phyloP scores from a whole-genome alignment of 2,797 vertebrate genomes.

The Pogoniulus pusillus region DNA sequence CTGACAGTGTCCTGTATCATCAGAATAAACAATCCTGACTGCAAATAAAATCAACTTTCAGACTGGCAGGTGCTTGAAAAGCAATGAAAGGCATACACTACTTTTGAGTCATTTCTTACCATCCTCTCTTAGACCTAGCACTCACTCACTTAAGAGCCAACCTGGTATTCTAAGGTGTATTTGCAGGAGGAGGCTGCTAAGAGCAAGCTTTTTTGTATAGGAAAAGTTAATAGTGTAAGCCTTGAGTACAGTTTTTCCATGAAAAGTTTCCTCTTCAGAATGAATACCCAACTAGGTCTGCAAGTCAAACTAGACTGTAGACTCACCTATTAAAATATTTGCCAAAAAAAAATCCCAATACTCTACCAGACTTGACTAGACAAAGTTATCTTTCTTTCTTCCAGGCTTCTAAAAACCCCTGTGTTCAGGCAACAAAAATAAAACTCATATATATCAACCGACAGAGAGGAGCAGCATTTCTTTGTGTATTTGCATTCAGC shows the following conservation, averaged over 20 bases:
- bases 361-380: background rate
- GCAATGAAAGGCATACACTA: background rate
- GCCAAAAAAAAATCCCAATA: background rate
- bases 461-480: background rate
- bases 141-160: background rate
- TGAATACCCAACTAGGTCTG: background rate
- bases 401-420: background rate
- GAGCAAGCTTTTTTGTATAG: background rate
- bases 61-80: background rate
- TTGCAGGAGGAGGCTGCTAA: background rate
- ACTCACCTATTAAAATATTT: background rate
- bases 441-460: background rate
- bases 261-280: background rate
- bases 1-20: background rate
- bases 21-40: background rate
- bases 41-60: background rate
- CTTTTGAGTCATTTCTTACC: background rate
- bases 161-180: background rate
- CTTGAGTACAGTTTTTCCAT: background rate
- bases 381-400: background rate
- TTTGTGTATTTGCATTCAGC: background rate
- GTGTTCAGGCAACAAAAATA: background rate
- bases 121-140: background rate
- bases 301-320: background rate
- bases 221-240: background rate